Evolutionary conservation across 2,888 invertebrate genomes (phyloP), one percentile per base, ranked within the genome.

Genomic region (Diachrysia chrysitis): DNA sequence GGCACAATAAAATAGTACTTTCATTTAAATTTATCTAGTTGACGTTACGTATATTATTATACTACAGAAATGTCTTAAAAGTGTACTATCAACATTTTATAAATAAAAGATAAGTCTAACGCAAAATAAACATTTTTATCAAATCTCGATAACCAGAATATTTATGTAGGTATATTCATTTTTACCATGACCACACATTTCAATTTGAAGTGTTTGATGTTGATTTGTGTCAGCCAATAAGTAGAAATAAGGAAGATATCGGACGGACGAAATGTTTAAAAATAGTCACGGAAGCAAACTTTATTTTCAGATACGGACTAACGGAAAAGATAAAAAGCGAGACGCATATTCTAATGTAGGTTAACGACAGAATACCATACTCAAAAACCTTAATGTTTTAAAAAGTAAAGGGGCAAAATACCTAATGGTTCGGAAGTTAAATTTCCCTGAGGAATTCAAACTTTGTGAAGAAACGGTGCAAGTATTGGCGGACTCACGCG

Each of bases 251-350:
- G 63, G 70, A 70, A 78, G 62, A 66, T 75, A 78, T 66, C 63
- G 55, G 48, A 69, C 53, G 64, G 59, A 65, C 35, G 21, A 75
- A 57, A 58, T 69, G 42, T 65, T 71, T 62, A 73, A 74, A 75
- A 77, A 82, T 79, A 79, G 75, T 62, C 73, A 71, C 76, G 84
- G 82, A 85, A 79, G 76, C 62, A 19, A 63, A 64, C 64, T 76
- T 78, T 83, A 80, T 81, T 84, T 82, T 64, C 51, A 68, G 63
- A 75, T 62, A 69, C 65, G 70, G 71, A 67, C 25, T 70, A 69
- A 66, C 66, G 63, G 58, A 63, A 67, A 65, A 76, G 64, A 57
- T 69, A 61, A 63, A 58, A 74, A 58, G 70, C 48, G 48, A 51
- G 48, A 66, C 63, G 62, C 74, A 66, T 58, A 29, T 48, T 21